phyloP scores from a whole-genome alignment of 2,888 invertebrate species.

The Xylota segnis region DNA sequence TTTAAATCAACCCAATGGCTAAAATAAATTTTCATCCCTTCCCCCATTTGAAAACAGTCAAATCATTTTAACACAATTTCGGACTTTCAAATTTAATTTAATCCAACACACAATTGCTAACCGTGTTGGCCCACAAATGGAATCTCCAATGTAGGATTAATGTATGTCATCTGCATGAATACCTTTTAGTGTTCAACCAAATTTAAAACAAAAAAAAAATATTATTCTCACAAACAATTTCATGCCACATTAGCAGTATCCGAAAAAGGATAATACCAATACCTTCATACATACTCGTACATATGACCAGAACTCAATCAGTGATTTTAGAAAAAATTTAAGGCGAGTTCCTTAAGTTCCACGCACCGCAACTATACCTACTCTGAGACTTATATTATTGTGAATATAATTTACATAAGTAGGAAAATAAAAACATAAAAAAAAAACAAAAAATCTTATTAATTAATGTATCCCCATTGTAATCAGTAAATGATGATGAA shows the following conservation, averaged over 20 bases:
- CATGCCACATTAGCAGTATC: slow-evolving; percentile 52
- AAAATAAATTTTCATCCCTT: slow-evolving; percentile 11
- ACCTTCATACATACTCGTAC: background rate
- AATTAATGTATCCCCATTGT: slow-evolving; percentile 57
- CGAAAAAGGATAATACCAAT: background rate
- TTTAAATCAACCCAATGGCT: slow-evolving; percentile 5
- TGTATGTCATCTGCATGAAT: slow-evolving; percentile 15
- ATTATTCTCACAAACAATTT: slow-evolving; percentile 31
- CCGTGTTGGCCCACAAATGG: slow-evolving; percentile 2
- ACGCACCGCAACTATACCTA: no score
- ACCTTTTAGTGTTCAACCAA: slow-evolving; percentile 6
- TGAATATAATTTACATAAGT: slow-evolving; percentile 73
- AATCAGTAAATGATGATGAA: slow-evolving; percentile 43
- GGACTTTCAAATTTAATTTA: slow-evolving; percentile 48
- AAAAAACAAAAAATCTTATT: slow-evolving; percentile 26
- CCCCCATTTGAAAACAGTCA: background rate
- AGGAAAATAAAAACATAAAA: slow-evolving; percentile 40
- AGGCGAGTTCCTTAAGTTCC: no score
- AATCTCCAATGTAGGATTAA: background rate
- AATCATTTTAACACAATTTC: slow-evolving; percentile 41
- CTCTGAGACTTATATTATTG: slow-evolving; percentile 72
- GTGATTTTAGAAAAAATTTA: slow-evolving; percentile 18
- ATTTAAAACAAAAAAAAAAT: slow-evolving; percentile 19
- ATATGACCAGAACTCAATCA: slow-evolving; percentile 35
- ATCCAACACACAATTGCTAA: slow-evolving; percentile 32